Evolutionary conservation across 2,797 vertebrate genomes (phyloP).

Genomic region (Urophycis tenuis): DNA sequence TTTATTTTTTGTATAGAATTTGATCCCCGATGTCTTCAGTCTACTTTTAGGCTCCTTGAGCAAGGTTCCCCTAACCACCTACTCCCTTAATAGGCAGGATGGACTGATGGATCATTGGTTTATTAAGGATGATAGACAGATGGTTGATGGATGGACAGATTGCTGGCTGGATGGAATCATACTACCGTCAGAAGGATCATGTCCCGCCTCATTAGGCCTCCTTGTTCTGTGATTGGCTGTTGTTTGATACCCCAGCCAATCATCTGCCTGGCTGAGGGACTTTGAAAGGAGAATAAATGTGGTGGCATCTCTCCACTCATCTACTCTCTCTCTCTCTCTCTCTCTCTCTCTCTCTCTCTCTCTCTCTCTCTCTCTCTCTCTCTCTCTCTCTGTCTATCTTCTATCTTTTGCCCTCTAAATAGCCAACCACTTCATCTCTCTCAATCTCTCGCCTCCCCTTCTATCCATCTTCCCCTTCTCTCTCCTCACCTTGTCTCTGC

Average conservation of each 20-base stretch:
- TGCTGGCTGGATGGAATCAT: not conserved
- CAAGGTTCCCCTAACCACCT: not conserved
- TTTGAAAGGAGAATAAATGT: not conserved
- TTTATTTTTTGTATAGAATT: no score
- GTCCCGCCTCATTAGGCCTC: not conserved
- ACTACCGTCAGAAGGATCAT: not conserved
- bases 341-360: conserved; percentile 8
- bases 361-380: not conserved
- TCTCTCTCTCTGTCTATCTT: conserved; percentile 3
- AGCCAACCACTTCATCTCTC: not conserved
- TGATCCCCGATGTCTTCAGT: not conserved
- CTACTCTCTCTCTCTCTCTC: conserved; percentile 20
- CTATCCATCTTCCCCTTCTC: not conserved
- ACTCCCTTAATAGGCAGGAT: no score
- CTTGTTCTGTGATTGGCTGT: conserved; percentile 1
- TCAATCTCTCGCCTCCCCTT: not conserved
- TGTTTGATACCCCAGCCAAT: not conserved
- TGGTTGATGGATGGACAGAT: not conserved
- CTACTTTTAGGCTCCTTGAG: no score
- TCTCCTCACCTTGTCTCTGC: conserved; percentile 6
- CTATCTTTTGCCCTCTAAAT: not conserved
- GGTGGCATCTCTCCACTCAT: not conserved
- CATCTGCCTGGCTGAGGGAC: not conserved
- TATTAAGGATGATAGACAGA: no score
- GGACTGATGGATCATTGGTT: no score